Evolutionary conservation across 2,113 vertebrate genomes (phyloP).

Genomic region (Dissostichus mawsoni): DNA sequence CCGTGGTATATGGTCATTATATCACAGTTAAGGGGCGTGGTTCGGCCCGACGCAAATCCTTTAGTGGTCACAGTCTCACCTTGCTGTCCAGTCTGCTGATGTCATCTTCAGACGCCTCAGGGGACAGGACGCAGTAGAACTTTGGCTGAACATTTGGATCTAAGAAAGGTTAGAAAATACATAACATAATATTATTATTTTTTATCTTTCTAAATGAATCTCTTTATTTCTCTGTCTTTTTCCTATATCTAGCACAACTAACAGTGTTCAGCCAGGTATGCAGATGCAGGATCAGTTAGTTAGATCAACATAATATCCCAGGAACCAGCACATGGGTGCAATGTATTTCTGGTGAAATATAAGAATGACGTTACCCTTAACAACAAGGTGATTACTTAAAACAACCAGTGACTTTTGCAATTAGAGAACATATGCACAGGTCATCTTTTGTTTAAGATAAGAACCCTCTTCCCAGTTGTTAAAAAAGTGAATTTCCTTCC

Average conservation of each 20-base stretch:
- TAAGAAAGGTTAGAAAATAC: conserved; percentile 66
- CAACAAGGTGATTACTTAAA: background rate
- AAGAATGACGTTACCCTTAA: background rate
- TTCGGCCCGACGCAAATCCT: background rate
- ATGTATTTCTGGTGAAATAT: background rate
- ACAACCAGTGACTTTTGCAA: background rate
- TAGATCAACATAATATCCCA: background rate
- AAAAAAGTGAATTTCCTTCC: background rate
- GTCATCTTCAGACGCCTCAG: conserved; percentile 95
- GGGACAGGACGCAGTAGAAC: conserved; percentile 96
- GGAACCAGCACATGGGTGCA: background rate
- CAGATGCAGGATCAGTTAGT: background rate
- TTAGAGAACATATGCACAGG: background rate
- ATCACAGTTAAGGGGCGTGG: no score
- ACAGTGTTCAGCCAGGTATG: background rate
- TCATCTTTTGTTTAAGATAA: background rate
- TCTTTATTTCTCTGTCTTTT: background rate
- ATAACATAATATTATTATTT: background rate
- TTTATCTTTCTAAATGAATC: background rate
- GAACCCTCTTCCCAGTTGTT: background rate
- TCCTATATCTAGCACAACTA: background rate
- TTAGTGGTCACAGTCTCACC: conserved; percentile 75
- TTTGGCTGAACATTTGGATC: conserved; percentile 92
- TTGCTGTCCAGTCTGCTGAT: conserved; percentile 90
- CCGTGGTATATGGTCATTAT: no score